Base-by-base conservation (phyloP, 1,140 invertebrate genomes). In the Probaryconus sp. region DNA sequence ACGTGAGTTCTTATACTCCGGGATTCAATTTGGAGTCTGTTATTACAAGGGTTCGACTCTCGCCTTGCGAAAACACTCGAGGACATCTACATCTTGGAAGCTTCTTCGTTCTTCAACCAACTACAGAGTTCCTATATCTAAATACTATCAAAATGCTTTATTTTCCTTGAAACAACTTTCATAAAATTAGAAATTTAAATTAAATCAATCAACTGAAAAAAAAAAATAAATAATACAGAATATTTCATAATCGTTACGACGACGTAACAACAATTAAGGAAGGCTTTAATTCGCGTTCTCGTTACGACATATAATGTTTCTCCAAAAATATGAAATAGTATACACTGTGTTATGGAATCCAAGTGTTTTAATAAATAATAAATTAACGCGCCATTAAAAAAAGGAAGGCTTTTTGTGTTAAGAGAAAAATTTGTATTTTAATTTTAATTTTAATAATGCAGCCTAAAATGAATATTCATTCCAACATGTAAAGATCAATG, bases 41-140 rank as follows among this genome's bases (percentile, higher is more conserved):
- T 88, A 86, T 87, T 87, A 83, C 80, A 88, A 88, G 84, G 85
- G 85, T 88, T 87, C 86, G 85, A 88, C 85, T 88, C 86, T 81
- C 76, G 82, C 73, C 85, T 87, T 87, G 85, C 79, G 64, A 85
- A 88, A 88, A 88, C 87, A 88, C 86, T 88, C 83, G 77, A 87
- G 80, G 83, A 88, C 85, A 87, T 84, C 83, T 87, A 84, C 82
- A 86, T 85, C 84, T 85, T 83, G 64, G 71, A 74, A 81, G 74
- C 79, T 77, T 79, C 71, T 71, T 71, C 71, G 47, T 73, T 71
- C 74, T 78, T 28, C 31, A 77, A 65, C 76, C 70, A 61, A 69
- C 75, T 64, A 55, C 20, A 24, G 47, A 60, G 58, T 65, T 69
- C 68, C 68, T 77, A 72, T 72, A 72, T 68, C 68, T 72, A 77